These are phyloP conservation scores for Somateria mollissima DNA, from an alignment of 2,797 vertebrate genomes.

Conservation along the genomic window DNA sequence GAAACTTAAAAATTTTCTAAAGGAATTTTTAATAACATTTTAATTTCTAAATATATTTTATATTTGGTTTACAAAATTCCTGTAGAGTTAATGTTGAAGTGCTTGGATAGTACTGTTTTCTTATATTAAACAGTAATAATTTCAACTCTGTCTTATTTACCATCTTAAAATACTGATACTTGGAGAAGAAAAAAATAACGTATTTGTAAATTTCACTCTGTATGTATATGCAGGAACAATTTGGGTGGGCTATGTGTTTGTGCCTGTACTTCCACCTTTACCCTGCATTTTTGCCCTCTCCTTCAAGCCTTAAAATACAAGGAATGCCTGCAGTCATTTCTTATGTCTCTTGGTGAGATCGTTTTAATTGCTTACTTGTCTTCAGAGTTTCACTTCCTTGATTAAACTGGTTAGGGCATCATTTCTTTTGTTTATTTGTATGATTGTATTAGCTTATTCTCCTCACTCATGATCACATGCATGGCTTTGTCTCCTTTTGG, in stretches of 20 bases:
- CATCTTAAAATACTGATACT: neutral
- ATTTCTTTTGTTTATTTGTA: neutral
- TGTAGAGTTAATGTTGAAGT: neutral
- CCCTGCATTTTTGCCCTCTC: neutral
- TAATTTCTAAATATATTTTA: neutral
- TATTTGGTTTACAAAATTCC: neutral
- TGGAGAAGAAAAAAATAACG: neutral
- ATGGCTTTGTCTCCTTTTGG: neutral
- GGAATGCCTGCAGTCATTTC: neutral
- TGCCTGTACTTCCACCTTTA: neutral
- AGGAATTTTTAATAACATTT: slow-evolving; percentile 1
- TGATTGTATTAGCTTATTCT: neutral
- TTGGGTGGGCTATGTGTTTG: no score
- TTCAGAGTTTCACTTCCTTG: neutral
- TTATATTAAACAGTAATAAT: neutral
- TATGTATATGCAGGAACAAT: neutral
- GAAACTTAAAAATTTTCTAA: neutral
- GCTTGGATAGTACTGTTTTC: neutral
- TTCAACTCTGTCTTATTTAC: neutral
- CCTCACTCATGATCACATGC: neutral
- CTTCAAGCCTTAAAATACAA: neutral
- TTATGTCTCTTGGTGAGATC: neutral
- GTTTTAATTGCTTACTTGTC: neutral
- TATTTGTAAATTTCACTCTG: neutral
- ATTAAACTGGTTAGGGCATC: neutral